Conservation (phyloP, 2,888 invertebrate species). For the Clanis bilineata region DNA sequence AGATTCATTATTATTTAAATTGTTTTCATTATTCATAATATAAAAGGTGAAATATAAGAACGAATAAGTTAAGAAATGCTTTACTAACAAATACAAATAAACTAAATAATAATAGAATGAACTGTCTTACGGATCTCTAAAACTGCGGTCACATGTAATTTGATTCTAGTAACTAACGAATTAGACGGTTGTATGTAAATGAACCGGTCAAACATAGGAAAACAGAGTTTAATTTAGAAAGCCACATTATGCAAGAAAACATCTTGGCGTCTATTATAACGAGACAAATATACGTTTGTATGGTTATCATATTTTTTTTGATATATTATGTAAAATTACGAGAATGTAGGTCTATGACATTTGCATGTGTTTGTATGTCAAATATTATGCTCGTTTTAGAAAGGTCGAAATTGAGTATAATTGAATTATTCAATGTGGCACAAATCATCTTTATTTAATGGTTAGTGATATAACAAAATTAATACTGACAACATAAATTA, state of each 20-base stretch:
- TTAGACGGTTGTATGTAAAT: constrained; percentile 11
- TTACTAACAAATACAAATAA: neutral
- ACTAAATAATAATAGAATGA: neutral
- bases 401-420: too few species aligned
- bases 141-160: neutral
- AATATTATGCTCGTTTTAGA: neutral
- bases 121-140: neutral
- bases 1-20: too few species aligned
- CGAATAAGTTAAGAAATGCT: too few species aligned
- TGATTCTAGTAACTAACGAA: neutral
- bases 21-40: too few species aligned
- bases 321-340: constrained; percentile 2
- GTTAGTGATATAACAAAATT: too few species aligned
- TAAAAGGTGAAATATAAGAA: too few species aligned
- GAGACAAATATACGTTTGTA: neutral
- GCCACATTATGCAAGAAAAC: neutral
- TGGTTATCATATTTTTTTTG: neutral
- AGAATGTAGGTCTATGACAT: neutral
- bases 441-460: too few species aligned
- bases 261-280: neutral
- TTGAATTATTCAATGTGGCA: too few species aligned
- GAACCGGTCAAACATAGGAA: constrained; percentile 2
- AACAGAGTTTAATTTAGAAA: constrained; percentile 7
- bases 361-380: neutral
- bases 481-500: too few species aligned